Base-by-base conservation (phyloP, 2,888 invertebrate genomes). In the Thymelicus acteon region DNA sequence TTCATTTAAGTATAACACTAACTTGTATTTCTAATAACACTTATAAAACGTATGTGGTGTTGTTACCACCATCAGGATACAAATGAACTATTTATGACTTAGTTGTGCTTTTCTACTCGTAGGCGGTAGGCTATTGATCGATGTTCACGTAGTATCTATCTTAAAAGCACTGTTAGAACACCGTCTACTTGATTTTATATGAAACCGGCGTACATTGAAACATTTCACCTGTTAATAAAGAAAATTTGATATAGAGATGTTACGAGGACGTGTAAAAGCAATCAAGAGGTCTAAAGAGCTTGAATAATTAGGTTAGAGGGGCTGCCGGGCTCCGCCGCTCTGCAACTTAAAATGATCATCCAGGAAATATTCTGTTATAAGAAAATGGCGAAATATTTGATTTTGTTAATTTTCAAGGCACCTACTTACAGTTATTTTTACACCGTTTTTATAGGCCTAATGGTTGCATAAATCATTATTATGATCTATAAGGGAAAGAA, bases 251-350 rank as follows among this genome's bases (percentile, higher is more conserved):
- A 19, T 60, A 67, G 73, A 72, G 67, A 71, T 74, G 72, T 71
- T 68, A 67, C 67, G 69, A 76, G 74, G 74, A 82, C 82, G 85
- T 83, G 86, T 86, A 85, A 87, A 86, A 83, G 86, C 85, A 89
- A 88, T 89, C 82, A 88, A 72, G 80, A 77, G 79, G 75, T 74
- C 79, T 80, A 83, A 88, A 86, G 84, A 83, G 86, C 80, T 72
- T 71, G 77, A 76, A 79, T 88, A 86, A 88, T 87, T 85, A 86
- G 82, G 82, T 87, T 85, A 86, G 76, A 79, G 79, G 47, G 74
- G 76, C 78, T 71, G 74, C 73, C 73, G 62, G 68, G 67, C 48
- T 49, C 63, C 65, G 67, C 44, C 65, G 63, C 60, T 54, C 64
- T 44, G 61, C 65, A 39, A 52, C 54, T 54, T 69, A 69, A 47